These are phyloP conservation scores for Spondyliosoma cantharus DNA, from an alignment of 2,797 vertebrate genomes.

Conservation along the genomic window DNA sequence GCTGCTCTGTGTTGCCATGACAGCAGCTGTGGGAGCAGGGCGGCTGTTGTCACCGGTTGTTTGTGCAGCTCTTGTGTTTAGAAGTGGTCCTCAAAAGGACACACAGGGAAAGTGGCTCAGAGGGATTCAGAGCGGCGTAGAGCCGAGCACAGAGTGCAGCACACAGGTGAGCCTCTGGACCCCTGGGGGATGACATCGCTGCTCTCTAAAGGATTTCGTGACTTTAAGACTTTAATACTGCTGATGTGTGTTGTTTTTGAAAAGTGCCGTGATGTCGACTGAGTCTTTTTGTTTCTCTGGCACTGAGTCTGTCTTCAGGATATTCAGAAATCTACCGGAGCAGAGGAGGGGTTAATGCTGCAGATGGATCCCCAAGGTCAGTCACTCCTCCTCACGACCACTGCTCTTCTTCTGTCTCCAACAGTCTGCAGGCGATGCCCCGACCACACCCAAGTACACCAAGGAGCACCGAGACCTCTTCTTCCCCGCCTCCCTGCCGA, in stretches of 20 bases:
- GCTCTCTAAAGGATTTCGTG: constrained; percentile 43
- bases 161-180: constrained; percentile 26
- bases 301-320: constrained; percentile 19
- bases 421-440: constrained; percentile 88
- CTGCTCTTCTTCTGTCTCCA: constrained; percentile 46
- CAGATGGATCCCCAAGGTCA: constrained; percentile 29
- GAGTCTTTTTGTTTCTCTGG: background rate
- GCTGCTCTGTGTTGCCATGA: constrained; percentile 85
- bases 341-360: constrained; percentile 18
- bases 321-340: constrained; percentile 18
- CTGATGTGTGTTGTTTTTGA: constrained; percentile 42
- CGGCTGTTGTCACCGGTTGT: constrained; percentile 86
- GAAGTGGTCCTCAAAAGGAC: constrained; percentile 81
- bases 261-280: constrained; percentile 42
- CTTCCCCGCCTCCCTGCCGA: constrained; percentile 85
- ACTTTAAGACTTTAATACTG: constrained; percentile 21
- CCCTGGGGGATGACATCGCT: constrained; percentile 10
- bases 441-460: constrained; percentile 91
- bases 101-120: constrained; percentile 60
- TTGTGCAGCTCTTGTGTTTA: constrained; percentile 82
- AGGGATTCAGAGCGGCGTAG: constrained; percentile 43
- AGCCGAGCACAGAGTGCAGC: constrained; percentile 42
- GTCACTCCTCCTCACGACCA: constrained; percentile 19
- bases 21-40: constrained; percentile 80
- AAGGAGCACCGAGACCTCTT: constrained; percentile 93